These are phyloP conservation scores for Acridotheres tristis DNA, from an alignment of 2,797 vertebrate genomes.

Conservation along the genomic window DNA sequence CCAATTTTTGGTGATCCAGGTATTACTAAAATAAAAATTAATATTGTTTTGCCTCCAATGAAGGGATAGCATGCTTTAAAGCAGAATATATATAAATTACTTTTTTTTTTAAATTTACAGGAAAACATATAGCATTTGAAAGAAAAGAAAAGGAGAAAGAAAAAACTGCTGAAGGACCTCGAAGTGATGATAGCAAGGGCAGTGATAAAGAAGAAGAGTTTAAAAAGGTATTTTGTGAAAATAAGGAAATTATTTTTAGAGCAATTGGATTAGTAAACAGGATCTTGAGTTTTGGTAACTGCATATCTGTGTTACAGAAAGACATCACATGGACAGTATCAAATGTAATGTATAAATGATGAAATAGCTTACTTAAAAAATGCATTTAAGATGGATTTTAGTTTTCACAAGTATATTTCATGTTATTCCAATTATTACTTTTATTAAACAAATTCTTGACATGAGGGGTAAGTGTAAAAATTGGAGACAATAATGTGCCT, in stretches of 20 bases:
- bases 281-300: neutral
- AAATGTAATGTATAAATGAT: neutral
- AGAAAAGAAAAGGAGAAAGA: conserved; percentile 20
- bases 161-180: neutral
- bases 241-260: neutral
- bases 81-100: neutral
- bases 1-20: neutral
- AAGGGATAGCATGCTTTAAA: neutral
- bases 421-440: neutral
- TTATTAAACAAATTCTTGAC: neutral
- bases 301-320: neutral
- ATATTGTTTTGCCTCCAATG: neutral
- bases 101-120: neutral
- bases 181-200: conserved; percentile 23
- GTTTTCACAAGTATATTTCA: neutral
- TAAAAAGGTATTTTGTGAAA: conserved; percentile 77
- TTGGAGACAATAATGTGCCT: neutral
- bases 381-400: neutral
- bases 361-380: neutral
- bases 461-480: neutral
- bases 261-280: neutral
- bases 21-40: neutral
- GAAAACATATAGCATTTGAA: conserved; percentile 66
- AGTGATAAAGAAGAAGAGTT: conserved; percentile 77
- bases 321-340: neutral